These are phyloP conservation scores for Sisyra terminalis DNA, from an alignment of 2,888 invertebrate species.

Conservation along the genomic window DNA sequence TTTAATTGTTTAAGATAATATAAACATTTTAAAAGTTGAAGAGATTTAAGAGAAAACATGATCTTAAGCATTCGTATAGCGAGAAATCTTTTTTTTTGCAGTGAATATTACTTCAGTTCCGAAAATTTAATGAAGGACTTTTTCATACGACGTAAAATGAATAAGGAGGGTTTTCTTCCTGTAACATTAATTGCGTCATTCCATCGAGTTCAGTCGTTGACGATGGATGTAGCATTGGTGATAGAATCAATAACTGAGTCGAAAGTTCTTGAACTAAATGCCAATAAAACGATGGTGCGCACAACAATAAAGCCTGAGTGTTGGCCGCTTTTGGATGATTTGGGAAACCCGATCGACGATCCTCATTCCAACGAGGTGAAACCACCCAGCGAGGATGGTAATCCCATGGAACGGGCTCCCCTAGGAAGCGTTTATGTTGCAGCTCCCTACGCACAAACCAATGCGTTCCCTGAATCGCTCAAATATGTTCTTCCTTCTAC, in stretches of 20 bases:
- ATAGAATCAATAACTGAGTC: slow-evolving; percentile 75
- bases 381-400: slow-evolving; percentile 4
- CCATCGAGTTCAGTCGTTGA: slow-evolving; percentile 79
- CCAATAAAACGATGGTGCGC: slow-evolving; percentile 29
- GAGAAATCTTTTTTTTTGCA: slow-evolving; percentile 32
- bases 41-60: too few relatives aligned
- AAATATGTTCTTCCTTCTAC: slow-evolving; percentile 1
- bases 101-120: slow-evolving; percentile 97
- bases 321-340: slow-evolving; percentile 69
- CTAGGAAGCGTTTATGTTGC: too few relatives aligned
- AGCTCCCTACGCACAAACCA: background rate
- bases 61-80: too few relatives aligned
- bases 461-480: background rate
- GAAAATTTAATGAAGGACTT: slow-evolving; percentile 92
- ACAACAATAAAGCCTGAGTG: slow-evolving; percentile 65
- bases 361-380: slow-evolving; percentile 3
- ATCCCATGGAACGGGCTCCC: background rate
- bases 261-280: slow-evolving; percentile 60
- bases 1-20: too few relatives aligned
- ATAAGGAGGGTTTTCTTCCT: slow-evolving; percentile 81
- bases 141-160: slow-evolving; percentile 95
- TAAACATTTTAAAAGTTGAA: too few relatives aligned
- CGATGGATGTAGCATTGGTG: slow-evolving; percentile 68
- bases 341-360: slow-evolving; percentile 5
- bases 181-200: slow-evolving; percentile 90